Evolutionary conservation across 1,140 invertebrate species (phyloP), one percentile per base, ranked within the genome.

Genomic region (Pseudomyrmex flavicornis): DNA sequence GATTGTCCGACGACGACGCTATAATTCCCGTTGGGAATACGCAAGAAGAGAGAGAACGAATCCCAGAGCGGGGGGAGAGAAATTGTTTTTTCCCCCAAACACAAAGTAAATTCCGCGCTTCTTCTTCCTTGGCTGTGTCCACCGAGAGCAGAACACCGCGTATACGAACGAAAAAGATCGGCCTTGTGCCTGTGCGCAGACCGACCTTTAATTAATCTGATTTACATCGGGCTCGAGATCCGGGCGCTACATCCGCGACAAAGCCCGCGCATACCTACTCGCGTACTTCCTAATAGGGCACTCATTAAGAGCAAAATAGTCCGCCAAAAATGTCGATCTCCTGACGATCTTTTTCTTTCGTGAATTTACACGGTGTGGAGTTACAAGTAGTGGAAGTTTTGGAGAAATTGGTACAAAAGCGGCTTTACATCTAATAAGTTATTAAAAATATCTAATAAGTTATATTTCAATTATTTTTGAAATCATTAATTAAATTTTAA

Each of bases 281-380:
- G 90, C 26, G 1, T 22, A 22, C 82, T 88, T 85, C 91, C 91
- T 92, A 91, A 92, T 91, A 91, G 90, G 91, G 91, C 72, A 85
- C 89, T 92, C 91, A 91, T 92, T 92, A 91, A 87, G 82, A 83
- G 76, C 73, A 73, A 85, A 80, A 86, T 76, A 84, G 54, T 44
- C 79, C 58, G 52, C 79, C 88, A 58, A 89, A 86, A 87, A 87
- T 75, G 69, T 80, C n/a, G 59, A 17, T 17, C 15, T 68, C 35
- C 20, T 4, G 50, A 9, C 46, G 35, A 26, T 17, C 15, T 22
- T 3, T 22, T 50, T 56, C 4, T 44, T 68, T n/a, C n/a, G 46
- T 20, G 10, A 52, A 65, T 76, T 66, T 58, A 61, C 44, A 46
- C n/a, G 20, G 26, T 10, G 12, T 20, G n/a, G n/a, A 59, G 35